Base-by-base conservation (phyloP, 2,888 invertebrate species). In the Calliscelio sp. region DNA sequence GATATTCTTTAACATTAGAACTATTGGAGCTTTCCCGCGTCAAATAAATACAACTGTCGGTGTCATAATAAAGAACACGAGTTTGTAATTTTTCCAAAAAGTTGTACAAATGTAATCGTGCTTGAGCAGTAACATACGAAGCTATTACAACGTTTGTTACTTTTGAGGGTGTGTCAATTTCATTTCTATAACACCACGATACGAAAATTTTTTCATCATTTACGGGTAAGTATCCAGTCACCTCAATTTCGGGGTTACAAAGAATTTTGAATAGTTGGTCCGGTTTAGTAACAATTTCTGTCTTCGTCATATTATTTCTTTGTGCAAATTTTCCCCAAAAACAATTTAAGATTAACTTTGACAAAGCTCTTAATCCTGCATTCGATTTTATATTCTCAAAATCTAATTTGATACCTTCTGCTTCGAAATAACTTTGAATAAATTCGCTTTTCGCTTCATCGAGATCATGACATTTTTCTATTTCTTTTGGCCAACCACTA, bases 281-380 rank as follows among this genome's bases (percentile, higher is more conserved):
- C 1, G 20, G 22, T 41, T 0, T 5, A 6, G 1, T 35, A 22
- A 59, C 7, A 8, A 70, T 16, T 55, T 55, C 44, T 3, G 57
- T 68, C 22, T 46, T 57, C 3, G 61, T 7, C 44, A 70, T 38
- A 20, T 75, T 53, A 7, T 25, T 22, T 6, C 53, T 16, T 49
- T 75, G 74, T 0, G 38, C 63, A 3, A 24, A 63, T n/a, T 75
- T 75, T 11, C 63, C 74, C 65, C 63, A 75, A n/a, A 75, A 65
- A 10, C 51, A 75, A 65, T 75, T 75, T 8, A 75, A 24, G 41
- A 22, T 32, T 28, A 75, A 7, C 41, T 75, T 65, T 0, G 63
- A 51, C 8, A 75, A 7, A 0, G 61, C 49, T 1, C 74, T 7
- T 10, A 75, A 41, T 2, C 63, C 74, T 0, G 61, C 25, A 14